Conservation (phyloP, 1,140 invertebrate genomes). For the Drosophila willistoni region DNA sequence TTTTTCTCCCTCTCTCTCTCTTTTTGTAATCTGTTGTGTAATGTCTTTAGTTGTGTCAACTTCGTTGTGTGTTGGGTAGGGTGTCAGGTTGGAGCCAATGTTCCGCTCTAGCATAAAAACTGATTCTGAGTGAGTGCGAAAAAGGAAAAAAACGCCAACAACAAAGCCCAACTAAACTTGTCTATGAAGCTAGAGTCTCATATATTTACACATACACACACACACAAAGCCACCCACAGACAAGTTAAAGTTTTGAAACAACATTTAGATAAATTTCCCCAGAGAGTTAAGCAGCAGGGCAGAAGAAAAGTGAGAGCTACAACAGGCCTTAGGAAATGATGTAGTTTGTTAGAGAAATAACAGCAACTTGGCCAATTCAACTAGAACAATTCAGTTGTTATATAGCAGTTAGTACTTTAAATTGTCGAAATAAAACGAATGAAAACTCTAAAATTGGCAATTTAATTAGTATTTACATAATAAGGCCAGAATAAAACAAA, state of each 20-base stretch:
- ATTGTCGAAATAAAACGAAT: conserved; percentile 14
- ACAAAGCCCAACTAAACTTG: conserved; percentile 27
- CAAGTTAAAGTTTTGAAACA: conserved; percentile 80
- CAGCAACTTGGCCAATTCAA: conserved; percentile 35
- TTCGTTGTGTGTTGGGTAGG: conserved; percentile 49
- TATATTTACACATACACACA: neutral
- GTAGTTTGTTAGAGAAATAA: conserved; percentile 31
- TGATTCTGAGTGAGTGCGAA: conserved; percentile 74
- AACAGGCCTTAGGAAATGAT: conserved; percentile 48
- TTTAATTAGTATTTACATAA: conserved; percentile 11
- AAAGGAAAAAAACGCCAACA: conserved; percentile 44
- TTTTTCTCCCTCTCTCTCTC: neutral
- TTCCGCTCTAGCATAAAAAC: conserved; percentile 47
- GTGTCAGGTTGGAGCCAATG: conserved; percentile 34
- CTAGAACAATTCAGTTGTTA: conserved; percentile 24
- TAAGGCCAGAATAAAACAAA: neutral
- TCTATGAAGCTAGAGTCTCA: neutral
- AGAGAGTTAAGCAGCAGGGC: conserved; percentile 45
- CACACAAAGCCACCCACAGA: conserved; percentile 12
- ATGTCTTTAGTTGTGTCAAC: conserved; percentile 82
- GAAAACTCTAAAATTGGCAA: neutral
- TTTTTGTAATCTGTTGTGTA: conserved; percentile 79
- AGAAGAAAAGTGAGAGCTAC: conserved; percentile 3
- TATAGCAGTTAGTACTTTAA: conserved; percentile 29
- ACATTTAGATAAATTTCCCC: conserved; percentile 82